Base-by-base conservation (phyloP, 1,140 invertebrate genomes). In the Macrobrachium rosenbergii region DNA sequence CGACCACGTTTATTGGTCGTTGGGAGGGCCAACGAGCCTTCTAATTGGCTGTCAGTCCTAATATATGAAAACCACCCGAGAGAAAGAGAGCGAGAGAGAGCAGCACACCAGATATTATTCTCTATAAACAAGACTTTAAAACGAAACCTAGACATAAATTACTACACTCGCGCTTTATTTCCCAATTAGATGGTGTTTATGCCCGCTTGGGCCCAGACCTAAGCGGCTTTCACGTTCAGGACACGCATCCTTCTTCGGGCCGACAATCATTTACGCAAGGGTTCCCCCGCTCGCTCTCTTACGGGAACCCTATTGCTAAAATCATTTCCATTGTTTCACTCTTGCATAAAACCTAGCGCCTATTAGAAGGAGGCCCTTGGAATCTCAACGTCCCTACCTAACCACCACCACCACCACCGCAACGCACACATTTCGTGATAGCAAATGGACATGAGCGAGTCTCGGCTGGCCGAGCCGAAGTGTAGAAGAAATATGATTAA, bases 111-210 rank as follows among this genome's bases (percentile, higher is more conserved):
- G 69, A 72, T 72, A 72, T 67, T 67, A 67, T 72, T 72, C 69
- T 72, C 69, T 23, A 72, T 72, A 72, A 72, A 72, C 37, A 72
- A 72, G 69, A n/a, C 69, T 72, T 43, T 72, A 72, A 72, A 72
- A 72, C 69, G 69, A 72, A 72, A 72, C 69, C 69, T 43, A n/a
- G 69, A 72, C 69, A 72, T 72, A 72, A 72, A 72, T 72, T 28
- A 72, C 69, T 43, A 72, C 69, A 72, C 23, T 72, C 19, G 23
- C 69, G 37, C 37, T 72, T 72, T 72, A 72, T 72, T 72, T 43
- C 69, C 64, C 69, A 72, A 72, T 72, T 72, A 72, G 69, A 72
- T 72, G 23, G 69, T 72, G 69, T 72, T 72, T 72, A 72, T 72
- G 37, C 37, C 69, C 19, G 23, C 69, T 72, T 43, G 23, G 69